A percentile compares a stretch with the other conserved stretches of the same genome.
These are phyloP conservation scores for Slavum lentiscoides DNA, from an alignment of 2,888 invertebrate genomes.

Conservation along the genomic window DNA sequence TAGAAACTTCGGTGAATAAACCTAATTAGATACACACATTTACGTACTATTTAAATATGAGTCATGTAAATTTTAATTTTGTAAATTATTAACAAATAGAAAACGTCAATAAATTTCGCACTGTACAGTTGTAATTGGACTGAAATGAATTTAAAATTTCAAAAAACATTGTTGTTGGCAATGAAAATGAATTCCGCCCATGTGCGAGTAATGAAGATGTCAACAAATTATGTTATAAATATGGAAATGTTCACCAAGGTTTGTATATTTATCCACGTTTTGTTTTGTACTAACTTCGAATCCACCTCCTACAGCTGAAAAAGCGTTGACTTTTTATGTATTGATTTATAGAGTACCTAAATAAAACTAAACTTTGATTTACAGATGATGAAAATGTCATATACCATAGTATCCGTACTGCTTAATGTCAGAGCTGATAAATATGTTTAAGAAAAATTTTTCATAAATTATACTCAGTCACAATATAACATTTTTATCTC, in stretches of 20 bases:
- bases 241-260: constrained; percentile 28
- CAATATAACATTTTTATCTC: too few relatives aligned
- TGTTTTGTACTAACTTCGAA: too few relatives aligned
- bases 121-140: constrained; percentile 35
- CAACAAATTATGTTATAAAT: neutral
- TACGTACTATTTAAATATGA: too few relatives aligned
- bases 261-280: too few relatives aligned
- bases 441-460: too few relatives aligned
- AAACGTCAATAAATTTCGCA: neutral
- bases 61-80: too few relatives aligned
- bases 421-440: too few relatives aligned
- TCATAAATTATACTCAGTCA: too few relatives aligned
- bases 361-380: neutral
- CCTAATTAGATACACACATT: neutral
- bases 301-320: neutral
- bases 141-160: constrained; percentile 22
- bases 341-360: too few relatives aligned
- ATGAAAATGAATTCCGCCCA: constrained; percentile 22
- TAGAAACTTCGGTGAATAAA: neutral
- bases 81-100: neutral
- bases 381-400: constrained; percentile 20
- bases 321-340: too few relatives aligned
- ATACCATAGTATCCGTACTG: constrained; percentile 15
- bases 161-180: constrained; percentile 16
- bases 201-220: constrained; percentile 10